Evolutionary conservation across 2,113 vertebrate species (phyloP), one percentile per base, ranked within the genome.

Genomic region (Parus major): DNA sequence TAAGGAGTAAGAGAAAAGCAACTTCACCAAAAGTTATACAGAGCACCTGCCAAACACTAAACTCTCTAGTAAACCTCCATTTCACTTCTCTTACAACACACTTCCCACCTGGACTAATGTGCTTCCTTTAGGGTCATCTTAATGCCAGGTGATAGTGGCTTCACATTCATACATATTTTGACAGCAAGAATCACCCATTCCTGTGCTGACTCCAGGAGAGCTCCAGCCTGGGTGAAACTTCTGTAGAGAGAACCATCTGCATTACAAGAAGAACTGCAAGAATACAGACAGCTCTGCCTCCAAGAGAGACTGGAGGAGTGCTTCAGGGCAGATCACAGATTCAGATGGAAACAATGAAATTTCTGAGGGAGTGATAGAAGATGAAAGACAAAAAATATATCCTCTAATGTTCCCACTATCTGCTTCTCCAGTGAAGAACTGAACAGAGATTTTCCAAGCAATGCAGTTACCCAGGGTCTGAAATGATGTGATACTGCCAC

Each of bases 401-500:
- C 18, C 36, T 69, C 36, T n/a, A 56, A 19, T 53, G 16, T 57
- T 68, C 41, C 61, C 22, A 20, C 25, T 63, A 18, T 29, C 41
- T 69, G 36, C 27, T 75, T 29, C 9, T 89, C 15, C 49, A 57
- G 9, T 25, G 50, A 87, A 64, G 36, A 22, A 53, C 3, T n/a
- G 15, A 29, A 5, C 65, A 89, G 63, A 52, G 56, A 36, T 93
- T 82, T 57, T 88, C n/a, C n/a, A 57, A 87, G 81, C 22, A 17
- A 21, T 6, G 20, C 29, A 49, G 35, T 9, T 47, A 78, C 19
- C 10, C 36, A 71, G 46, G 11, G 27, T 72, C 53, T 12, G 7
- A 64, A 84, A 78, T 1, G 0, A 56, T n/a, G n/a, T 1, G 4
- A 60, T 15, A 66, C 22, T 13, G 4, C 41, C 39, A 56, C 44